Conservation (phyloP, 2,797 vertebrate genomes). For the Nasua narica region DNA sequence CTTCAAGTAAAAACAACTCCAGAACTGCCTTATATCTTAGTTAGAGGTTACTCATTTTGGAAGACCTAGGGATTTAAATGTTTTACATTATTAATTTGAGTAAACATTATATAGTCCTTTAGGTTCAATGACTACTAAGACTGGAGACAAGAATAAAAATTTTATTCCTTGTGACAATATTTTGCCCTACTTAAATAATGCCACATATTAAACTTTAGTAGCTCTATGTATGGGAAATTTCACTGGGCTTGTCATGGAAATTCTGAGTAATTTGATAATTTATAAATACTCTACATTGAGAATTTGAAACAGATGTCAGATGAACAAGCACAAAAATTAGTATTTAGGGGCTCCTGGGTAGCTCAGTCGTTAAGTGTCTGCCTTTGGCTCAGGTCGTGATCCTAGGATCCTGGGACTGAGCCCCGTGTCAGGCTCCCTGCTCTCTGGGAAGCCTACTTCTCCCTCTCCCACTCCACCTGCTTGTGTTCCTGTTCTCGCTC, state of each 20-base stretch:
- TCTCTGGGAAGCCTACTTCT: no score
- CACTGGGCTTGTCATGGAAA: not conserved
- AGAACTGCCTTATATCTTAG: not conserved
- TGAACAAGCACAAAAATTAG: not conserved
- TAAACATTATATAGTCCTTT: not conserved
- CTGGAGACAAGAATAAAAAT: slow-evolving; percentile 20
- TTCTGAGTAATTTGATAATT: slow-evolving; percentile 21
- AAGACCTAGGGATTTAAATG: not conserved
- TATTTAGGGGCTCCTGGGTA: not conserved
- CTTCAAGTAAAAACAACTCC: not conserved
- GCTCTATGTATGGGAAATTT: not conserved
- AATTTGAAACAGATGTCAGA: slow-evolving; percentile 26
- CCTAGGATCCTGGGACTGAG: no score
- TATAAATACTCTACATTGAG: not conserved
- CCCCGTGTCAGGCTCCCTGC: no score
- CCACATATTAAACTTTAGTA: not conserved
- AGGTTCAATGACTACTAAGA: not conserved
- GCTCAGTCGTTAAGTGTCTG: no score
- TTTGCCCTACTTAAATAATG: not conserved
- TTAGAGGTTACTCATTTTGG: not conserved
- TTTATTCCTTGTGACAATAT: not conserved
- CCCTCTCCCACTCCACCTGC: no score
- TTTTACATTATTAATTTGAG: not conserved
- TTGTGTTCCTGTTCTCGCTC: no score
- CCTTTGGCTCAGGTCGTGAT: no score